These are phyloP conservation scores for Autographa pulchrina DNA, from an alignment of 2,888 invertebrate species.

Conservation along the genomic window DNA sequence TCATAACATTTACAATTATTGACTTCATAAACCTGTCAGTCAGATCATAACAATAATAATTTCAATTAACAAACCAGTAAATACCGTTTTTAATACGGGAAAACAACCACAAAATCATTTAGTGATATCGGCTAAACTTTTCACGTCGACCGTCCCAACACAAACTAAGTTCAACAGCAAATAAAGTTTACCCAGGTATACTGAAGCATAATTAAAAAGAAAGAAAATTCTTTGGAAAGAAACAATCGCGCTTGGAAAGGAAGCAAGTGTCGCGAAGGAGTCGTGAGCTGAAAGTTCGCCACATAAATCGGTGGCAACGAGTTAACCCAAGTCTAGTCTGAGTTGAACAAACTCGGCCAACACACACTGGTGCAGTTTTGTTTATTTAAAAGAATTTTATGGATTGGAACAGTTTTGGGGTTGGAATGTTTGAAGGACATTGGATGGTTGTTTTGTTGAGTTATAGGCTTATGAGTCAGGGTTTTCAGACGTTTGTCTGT, in stretches of 20 bases:
- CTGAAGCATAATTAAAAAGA: slow-evolving; percentile 63
- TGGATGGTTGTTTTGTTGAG: slow-evolving; percentile 19
- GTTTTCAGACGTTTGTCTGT: not conserved
- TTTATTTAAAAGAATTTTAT: slow-evolving; percentile 62
- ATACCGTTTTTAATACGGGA: not conserved
- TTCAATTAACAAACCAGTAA: not conserved
- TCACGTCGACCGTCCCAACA: not conserved
- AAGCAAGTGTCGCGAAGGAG: slow-evolving; percentile 78
- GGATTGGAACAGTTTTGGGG: slow-evolving; percentile 38
- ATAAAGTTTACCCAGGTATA: slow-evolving; percentile 59
- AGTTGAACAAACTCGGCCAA: slow-evolving; percentile 81
- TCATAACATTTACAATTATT: slow-evolving; percentile 1
- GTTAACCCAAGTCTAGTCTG: slow-evolving; percentile 77
- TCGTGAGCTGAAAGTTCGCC: slow-evolving; percentile 76
- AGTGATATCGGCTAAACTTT: slow-evolving; percentile 1
- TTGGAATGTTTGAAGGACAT: slow-evolving; percentile 36
- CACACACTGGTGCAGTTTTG: slow-evolving; percentile 69
- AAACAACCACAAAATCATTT: slow-evolving; percentile 1
- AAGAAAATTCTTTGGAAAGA: slow-evolving; percentile 67
- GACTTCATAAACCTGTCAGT: not conserved
- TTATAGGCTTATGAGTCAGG: slow-evolving; percentile 14
- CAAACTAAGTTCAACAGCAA: slow-evolving; percentile 21
- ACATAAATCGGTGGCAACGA: slow-evolving; percentile 81
- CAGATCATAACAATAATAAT: not conserved
- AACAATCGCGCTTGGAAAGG: slow-evolving; percentile 75